phyloP scores from a whole-genome alignment of 2,888 invertebrate genomes.

The Epsilonema sp. region DNA sequence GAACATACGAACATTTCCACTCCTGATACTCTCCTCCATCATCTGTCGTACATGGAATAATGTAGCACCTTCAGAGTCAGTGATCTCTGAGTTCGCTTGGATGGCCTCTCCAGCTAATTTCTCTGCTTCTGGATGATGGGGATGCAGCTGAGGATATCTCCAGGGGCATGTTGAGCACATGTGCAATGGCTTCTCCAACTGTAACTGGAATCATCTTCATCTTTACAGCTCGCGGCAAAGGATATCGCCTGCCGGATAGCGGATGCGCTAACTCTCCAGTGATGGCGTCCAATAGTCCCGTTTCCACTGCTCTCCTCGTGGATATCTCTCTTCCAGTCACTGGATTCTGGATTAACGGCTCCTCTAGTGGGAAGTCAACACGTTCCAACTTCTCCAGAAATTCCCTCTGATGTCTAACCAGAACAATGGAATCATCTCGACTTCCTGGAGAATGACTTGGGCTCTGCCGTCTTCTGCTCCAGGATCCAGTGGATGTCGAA shows the following conservation, averaged over 20 bases:
- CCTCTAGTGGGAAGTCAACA: conserved; percentile 21
- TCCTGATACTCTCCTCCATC: too few relatives aligned
- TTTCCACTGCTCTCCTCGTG: conserved; percentile 55
- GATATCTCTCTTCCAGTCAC: conserved; percentile 43
- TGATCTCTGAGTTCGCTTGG: too few relatives aligned
- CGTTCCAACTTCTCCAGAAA: conserved; percentile 21
- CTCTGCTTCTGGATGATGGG: too few relatives aligned
- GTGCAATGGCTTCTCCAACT: conserved; percentile 20
- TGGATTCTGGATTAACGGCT: conserved; percentile 21
- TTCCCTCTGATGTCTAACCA: conserved; percentile 24
- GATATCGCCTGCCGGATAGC: conserved; percentile 57
- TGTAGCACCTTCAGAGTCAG: too few relatives aligned
- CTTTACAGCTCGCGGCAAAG: conserved; percentile 62
- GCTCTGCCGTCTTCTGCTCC: background rate
- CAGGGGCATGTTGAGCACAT: conserved; percentile 15
- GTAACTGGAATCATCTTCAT: conserved; percentile 41
- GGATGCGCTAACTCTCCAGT: conserved; percentile 70
- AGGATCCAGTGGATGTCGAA: background rate
- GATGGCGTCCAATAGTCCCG: conserved; percentile 55
- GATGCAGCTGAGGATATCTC: too few relatives aligned
- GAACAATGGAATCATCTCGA: conserved; percentile 22
- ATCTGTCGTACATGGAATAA: too few relatives aligned
- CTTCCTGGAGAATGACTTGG: conserved; percentile 11
- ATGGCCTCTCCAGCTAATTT: too few relatives aligned
- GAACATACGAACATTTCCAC: too few relatives aligned